Evolutionary conservation across 30 jellyfish, hydroid and myxozoan species (phyloP).

Genomic region (Cassiopea andromeda): DNA sequence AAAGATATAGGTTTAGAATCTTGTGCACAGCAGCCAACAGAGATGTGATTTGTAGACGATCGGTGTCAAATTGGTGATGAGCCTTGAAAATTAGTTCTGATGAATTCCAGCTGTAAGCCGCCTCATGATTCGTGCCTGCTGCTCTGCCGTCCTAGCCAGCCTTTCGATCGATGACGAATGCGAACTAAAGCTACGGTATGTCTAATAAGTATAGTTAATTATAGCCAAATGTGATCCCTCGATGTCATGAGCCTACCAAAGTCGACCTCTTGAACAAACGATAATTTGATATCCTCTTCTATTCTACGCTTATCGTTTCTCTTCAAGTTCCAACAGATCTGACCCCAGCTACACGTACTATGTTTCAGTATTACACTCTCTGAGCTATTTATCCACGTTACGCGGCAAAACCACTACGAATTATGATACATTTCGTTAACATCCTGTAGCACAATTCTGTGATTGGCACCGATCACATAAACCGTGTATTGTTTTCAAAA

Average conservation of each 20-base stretch:
- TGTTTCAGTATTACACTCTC: not conserved
- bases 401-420: constrained; percentile 15
- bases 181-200: not conserved
- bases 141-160: not conserved
- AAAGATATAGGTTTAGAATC: not conserved
- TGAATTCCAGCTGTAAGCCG: constrained; percentile 66
- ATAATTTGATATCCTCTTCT: constrained; percentile 34
- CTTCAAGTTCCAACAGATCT: not conserved
- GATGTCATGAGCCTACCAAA: not conserved
- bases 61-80: constrained; percentile 69
- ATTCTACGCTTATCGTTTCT: not conserved
- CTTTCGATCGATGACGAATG: not conserved
- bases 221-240: not conserved
- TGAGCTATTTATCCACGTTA: not conserved
- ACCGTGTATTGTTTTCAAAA: constrained; percentile 59
- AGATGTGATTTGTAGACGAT: constrained; percentile 8
- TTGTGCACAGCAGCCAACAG: constrained; percentile 53
- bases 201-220: not conserved
- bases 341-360: not conserved
- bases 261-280: constrained; percentile 24
- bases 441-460: constrained; percentile 55
- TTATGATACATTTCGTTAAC: constrained; percentile 52
- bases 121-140: not conserved
- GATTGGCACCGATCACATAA: constrained; percentile 64
- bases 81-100: constrained; percentile 48